A percentile compares a stretch with the other conserved stretches of the same genome.
Conservation (phyloP, 2,113 vertebrate species). For the Cervus canadensis region DNA sequence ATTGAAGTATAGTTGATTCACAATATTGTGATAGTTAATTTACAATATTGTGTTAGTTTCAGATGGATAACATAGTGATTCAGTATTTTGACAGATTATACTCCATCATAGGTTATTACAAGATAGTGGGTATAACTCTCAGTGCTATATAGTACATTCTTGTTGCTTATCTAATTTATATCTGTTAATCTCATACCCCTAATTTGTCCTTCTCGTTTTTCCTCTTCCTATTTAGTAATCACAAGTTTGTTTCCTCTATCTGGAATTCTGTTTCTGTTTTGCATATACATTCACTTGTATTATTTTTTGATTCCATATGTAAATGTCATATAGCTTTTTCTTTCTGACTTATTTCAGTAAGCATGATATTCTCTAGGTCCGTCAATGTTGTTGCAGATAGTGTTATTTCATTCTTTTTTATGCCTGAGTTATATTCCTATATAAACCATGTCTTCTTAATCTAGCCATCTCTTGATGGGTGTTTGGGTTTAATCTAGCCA, state of each 20-base stretch:
- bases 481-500: neutral
- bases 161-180: neutral
- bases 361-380: neutral
- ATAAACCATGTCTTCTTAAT: neutral
- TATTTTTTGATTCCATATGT: neutral
- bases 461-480: neutral
- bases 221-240: neutral
- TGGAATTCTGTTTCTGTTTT: neutral
- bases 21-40: neutral
- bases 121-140: neutral
- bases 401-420: neutral
- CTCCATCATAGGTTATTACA: neutral
- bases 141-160: neutral
- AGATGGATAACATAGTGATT: neutral
- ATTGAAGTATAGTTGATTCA: neutral
- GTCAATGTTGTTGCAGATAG: neutral
- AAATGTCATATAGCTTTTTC: neutral
- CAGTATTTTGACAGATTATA: neutral
- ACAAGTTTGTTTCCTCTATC: neutral
- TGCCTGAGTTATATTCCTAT: neutral
- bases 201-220: neutral
- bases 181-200: neutral
- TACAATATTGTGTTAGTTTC: neutral
- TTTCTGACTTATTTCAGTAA: neutral
- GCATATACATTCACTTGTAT: neutral